phyloP scores from a whole-genome alignment of 2,113 vertebrate genomes.

The Hucho hucho region DNA sequence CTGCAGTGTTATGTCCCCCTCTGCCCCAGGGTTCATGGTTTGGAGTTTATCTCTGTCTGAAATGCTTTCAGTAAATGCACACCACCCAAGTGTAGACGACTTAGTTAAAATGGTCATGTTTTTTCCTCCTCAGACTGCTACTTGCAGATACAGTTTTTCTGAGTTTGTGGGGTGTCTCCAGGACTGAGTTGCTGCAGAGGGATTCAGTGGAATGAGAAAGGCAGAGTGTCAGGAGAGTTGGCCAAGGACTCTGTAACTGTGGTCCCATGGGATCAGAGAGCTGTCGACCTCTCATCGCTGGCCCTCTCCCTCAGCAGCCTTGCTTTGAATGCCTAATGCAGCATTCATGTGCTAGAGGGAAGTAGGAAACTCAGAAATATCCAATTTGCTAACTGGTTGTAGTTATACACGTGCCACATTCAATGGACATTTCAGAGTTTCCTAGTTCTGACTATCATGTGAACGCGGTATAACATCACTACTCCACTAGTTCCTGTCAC shows the following conservation, averaged over 20 bases:
- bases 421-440: too few relatives aligned
- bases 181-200: background rate
- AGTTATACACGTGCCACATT: too few relatives aligned
- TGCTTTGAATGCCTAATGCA: slow-evolving; percentile 14
- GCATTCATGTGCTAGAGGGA: too few relatives aligned
- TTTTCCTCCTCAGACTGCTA: too few relatives aligned
- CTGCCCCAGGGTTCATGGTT: slow-evolving; percentile 8
- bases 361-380: too few relatives aligned
- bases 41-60: background rate
- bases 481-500: slow-evolving; percentile 3
- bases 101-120: too few relatives aligned
- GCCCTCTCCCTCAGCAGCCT: background rate
- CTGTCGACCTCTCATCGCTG: background rate
- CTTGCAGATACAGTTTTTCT: too few relatives aligned
- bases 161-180: background rate
- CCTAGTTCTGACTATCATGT: too few relatives aligned
- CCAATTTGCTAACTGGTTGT: too few relatives aligned
- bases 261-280: slow-evolving; percentile 2
- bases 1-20: slow-evolving; percentile 40
- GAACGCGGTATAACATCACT: background rate
- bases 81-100: background rate
- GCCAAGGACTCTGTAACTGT: background rate
- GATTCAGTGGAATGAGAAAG: background rate
- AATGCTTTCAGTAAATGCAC: background rate
- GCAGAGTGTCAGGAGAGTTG: background rate